Conservation (phyloP, 2,888 invertebrate genomes). For the Vannuccia rotundouncinata region DNA sequence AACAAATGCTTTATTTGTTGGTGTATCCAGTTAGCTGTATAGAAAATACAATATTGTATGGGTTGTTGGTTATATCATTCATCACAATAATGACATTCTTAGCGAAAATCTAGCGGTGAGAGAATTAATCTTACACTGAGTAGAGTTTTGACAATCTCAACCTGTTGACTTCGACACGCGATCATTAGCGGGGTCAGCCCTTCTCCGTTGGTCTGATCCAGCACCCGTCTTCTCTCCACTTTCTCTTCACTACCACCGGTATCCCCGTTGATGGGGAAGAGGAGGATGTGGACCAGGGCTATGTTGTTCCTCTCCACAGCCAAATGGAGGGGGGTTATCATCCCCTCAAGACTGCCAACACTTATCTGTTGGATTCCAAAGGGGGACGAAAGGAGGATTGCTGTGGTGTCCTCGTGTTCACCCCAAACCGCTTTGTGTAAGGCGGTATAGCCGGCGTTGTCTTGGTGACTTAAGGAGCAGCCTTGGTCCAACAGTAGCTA, state of each 20-base stretch:
- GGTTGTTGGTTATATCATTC: too few species aligned
- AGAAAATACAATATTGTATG: too few species aligned
- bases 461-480: not conserved
- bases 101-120: too few species aligned
- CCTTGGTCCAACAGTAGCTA: not conserved
- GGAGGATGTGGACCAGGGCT: not conserved
- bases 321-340: conserved; percentile 25
- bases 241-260: too few species aligned
- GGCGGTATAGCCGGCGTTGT: not conserved
- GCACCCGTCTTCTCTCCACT: too few species aligned
- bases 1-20: too few species aligned
- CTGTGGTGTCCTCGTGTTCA: not conserved
- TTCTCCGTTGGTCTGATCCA: conserved; percentile 49
- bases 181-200: conserved; percentile 59
- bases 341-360: not conserved
- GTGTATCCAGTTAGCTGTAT: too few species aligned
- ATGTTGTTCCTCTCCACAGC: conserved; percentile 5
- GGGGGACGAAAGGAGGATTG: not conserved
- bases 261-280: too few species aligned
- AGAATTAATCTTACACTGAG: not conserved
- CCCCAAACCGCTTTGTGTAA: conserved; percentile 22
- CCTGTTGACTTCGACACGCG: conserved; percentile 44
- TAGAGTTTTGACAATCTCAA: not conserved
- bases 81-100: too few species aligned
- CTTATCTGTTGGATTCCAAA: not conserved